Evolutionary conservation across 2,797 vertebrate species (phyloP), one percentile per base, ranked within the genome.

Genomic region (Crax fasciolata): DNA sequence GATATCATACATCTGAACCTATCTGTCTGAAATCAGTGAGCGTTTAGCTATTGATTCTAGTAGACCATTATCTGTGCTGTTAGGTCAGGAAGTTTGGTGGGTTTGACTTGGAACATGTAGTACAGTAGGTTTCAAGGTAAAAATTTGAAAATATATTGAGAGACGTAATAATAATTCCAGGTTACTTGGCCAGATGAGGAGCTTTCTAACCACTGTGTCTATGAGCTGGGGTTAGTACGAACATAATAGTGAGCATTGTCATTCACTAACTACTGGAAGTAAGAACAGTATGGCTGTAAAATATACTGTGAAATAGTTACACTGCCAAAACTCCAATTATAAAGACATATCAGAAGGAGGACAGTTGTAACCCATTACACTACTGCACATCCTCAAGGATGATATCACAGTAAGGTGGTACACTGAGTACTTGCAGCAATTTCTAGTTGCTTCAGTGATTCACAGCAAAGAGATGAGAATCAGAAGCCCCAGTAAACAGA

Each of bases 371-470:
- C 73, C 84, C 74, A 72, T 91, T 96, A 85, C 51, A 61, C n/a
- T 57, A 18, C 81, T 87, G 74, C 78, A 91, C 72, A 80, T 94
- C 82, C 94, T 82, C 89, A 85, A 86, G 85, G 94, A 88, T 91
- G 76, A 73, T 88, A 94, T 90, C 62, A 41, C 71, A 91, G 84
- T 41, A 39, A 86, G 88, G 75, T 84, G 92, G 94, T 95, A 96
- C 94, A 87, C 85, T 89, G 91, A 92, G 84, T 93, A 81, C 86
- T 91, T 95, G 80, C 24, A 86, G 79, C 93, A 89, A 94, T 95
- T 96, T 96, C 90, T 89, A 86, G 89, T 92, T 70, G 59, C 89
- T 94, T 95, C 94, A 93, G 10, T 92, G 84, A 91, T 95, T 97
- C 87, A 71, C 75, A 81, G 95, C 63, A 81, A 59, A 90, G 51